Conservation (phyloP, 2,888 invertebrate genomes). For the Corythucha ciliata region DNA sequence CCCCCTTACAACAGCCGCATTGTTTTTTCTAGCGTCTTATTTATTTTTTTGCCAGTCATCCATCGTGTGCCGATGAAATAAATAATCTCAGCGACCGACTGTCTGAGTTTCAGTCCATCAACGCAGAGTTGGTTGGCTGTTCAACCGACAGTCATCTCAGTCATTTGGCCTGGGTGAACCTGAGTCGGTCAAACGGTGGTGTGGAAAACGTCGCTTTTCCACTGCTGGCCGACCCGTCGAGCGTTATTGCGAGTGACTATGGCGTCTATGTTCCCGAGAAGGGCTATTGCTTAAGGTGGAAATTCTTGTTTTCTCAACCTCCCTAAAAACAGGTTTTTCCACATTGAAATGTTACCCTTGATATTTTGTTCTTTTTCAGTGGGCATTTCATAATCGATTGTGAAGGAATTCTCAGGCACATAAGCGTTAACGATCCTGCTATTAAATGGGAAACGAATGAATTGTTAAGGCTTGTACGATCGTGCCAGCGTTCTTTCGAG, state of each 20-base stretch:
- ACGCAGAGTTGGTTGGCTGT: conserved; percentile 77
- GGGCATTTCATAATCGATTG: conserved; percentile 90
- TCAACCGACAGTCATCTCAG: conserved; percentile 87
- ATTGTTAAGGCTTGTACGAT: conserved; percentile 83
- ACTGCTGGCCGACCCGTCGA: conserved; percentile 78
- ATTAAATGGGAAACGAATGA: conserved; percentile 90
- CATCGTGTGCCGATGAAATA: conserved; percentile 87
- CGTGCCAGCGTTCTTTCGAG: conserved; percentile 85
- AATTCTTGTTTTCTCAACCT: too few species aligned
- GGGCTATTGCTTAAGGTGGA: conserved; percentile 71
- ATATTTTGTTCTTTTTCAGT: too few species aligned
- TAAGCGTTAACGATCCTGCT: conserved; percentile 92
- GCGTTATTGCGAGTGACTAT: conserved; percentile 84
- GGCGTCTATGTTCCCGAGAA: conserved; percentile 86
- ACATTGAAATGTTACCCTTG: too few species aligned
- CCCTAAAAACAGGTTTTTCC: too few species aligned
- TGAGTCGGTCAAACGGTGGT: conserved; percentile 81
- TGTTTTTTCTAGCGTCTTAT: too few species aligned
- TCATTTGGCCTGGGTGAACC: conserved; percentile 86
- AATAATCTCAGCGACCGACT: conserved; percentile 78
- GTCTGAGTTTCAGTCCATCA: conserved; percentile 68
- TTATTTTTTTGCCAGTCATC: conserved; percentile 55
- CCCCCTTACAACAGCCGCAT: too few species aligned
- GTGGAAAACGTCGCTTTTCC: conserved; percentile 81
- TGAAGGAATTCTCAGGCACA: conserved; percentile 77